A percentile compares a stretch with the other conserved stretches of the same genome.
These are phyloP conservation scores for Coregonus suidteri DNA, from an alignment of 2,797 vertebrate genomes.

Conservation along the genomic window DNA sequence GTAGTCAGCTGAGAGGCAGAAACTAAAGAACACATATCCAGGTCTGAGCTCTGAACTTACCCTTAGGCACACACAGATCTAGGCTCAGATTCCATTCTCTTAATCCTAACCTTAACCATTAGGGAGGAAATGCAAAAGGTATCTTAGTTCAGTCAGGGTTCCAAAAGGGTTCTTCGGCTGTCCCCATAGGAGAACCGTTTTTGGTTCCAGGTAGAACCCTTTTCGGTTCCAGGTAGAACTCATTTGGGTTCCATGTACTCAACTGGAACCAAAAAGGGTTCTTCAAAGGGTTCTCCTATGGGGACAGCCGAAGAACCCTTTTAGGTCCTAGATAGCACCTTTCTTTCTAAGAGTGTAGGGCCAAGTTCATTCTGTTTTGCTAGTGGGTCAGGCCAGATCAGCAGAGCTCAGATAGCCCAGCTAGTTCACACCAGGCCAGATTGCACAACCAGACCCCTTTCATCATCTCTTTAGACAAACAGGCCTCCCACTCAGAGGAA, in stretches of 20 bases:
- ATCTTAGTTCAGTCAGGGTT: not conserved
- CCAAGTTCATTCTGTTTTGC: not conserved
- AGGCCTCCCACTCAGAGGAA: constrained; percentile 6
- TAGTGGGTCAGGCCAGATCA: constrained; percentile 17
- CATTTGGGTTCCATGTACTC: too few species aligned
- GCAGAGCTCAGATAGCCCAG: constrained; percentile 13
- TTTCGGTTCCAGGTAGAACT: too few species aligned
- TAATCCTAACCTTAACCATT: not conserved
- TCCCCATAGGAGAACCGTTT: too few species aligned
- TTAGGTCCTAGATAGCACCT: too few species aligned
- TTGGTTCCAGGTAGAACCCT: too few species aligned
- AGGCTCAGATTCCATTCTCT: not conserved
- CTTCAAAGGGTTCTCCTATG: too few species aligned
- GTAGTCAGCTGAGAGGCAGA: not conserved
- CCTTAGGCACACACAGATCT: not conserved
- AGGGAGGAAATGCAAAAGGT: not conserved
- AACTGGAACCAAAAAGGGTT: too few species aligned
- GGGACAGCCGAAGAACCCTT: too few species aligned
- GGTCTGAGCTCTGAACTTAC: not conserved
- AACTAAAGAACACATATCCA: not conserved
- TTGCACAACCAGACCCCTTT: constrained; percentile 26
- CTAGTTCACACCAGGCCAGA: constrained; percentile 3
- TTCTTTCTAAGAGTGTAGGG: too few species aligned
- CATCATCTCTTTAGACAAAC: constrained; percentile 13
- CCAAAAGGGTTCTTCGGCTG: too few species aligned